Base-by-base conservation (phyloP, 1,140 invertebrate species). In the Dolichoris vasculosae region DNA sequence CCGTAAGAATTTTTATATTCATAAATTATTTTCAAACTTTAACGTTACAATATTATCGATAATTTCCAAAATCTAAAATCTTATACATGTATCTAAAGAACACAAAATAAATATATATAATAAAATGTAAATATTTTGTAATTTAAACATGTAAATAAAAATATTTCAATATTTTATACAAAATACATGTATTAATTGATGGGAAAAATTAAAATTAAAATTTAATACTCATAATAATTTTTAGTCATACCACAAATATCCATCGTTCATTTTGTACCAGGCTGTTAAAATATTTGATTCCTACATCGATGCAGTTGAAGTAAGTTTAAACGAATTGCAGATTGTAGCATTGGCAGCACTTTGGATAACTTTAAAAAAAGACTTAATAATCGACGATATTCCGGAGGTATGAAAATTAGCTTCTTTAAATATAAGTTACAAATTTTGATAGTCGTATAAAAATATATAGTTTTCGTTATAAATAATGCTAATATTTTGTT, bases 331-430 rank as follows among this genome's bases (percentile, higher is more conserved):
- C 6, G 46, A 88, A 20, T 77, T 91, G 13, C 89, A 91, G n/a
- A 26, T 88, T 2, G 4, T 85, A 0, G 89, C 89, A 35, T 17
- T 91, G 13, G 82, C 88, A 1, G 85, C 88, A 17, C 69, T 91
- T 20, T 91, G 90, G 90, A 89, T 91, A n/a, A 75, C 67, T 2
- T 75, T 91, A 0, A 91, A 91, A 73, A 88, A 69, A 75, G 88
- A 86, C n/a, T 35, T 73, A 20, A 83, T 67, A 51, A 76, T 17
- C 20, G 76, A 85, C 30, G 88, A 88, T 17, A 84, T 90, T 51
- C 90, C 90, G 26, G 32, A 88, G 78, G 89, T 91, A 86, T 78
- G 67, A 55, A 40, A 83, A 79, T 32, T 59, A 0, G 13, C 13
- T 59, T 59, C 9, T 59, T 4, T 59, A 59, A 59, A 59, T 59